Evolutionary conservation across 2,113 vertebrate genomes (phyloP), one percentile per base, ranked within the genome.

Genomic region (Saguinus imperator): DNA sequence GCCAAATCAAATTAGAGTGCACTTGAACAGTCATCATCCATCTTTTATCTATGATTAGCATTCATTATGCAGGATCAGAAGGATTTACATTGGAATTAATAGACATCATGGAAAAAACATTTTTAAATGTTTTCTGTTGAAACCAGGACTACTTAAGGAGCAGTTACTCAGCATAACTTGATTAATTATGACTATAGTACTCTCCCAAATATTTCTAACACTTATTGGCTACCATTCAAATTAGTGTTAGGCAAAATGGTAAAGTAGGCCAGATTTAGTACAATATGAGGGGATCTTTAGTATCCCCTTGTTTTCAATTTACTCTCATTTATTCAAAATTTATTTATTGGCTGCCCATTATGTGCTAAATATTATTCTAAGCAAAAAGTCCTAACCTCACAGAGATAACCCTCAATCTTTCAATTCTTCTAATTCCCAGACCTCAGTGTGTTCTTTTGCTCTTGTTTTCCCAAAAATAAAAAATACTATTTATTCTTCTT

Each of bases 1-100:
- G 84, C 87, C 95, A 97, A 94, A 97, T 95, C 87, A 87, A 97
- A 97, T 95, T 95, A 83, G 50, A 83, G 29, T 70, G 23, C 29
- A 89, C 64, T 89, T 72, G 35, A 93, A 84, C 21, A 89, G 82
- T 37, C 35, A 94, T 82, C 72, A 88, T 84, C 81, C 57, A 82
- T 92, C 72, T 94, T 89, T 77, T 81, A 94, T 40, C 66, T 29
- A 43, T 55, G 52, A 92, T 91, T 94, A 96, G 23, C 21, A 79
- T 92, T 88, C 82, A 79, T 87, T 86, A n/a, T 21, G 13, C 23
- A 66, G 35, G 43, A 95, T 40, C 32, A 79, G 43, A 81, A 95
- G 82, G n/a, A 61, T 91, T 94, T 85, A 45, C 23, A 14, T 64
- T 94, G 64, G 52, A 32, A 88, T 91, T 95, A 87, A 96, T 37